Evolutionary conservation across 2,797 vertebrate species (phyloP).

Genomic region (Anas georgica): DNA sequence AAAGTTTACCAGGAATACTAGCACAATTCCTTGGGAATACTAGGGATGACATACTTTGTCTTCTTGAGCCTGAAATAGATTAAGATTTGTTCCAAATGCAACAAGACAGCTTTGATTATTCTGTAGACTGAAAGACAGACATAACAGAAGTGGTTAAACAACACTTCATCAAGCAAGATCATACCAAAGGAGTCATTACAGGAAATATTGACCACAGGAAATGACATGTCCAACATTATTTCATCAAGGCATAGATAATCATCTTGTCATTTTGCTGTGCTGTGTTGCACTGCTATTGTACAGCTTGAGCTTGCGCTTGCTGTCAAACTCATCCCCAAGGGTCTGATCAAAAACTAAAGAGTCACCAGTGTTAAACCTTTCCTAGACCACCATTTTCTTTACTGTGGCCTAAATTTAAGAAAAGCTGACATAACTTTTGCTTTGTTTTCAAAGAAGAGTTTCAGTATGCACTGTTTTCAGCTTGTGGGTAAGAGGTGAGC

Average conservation of each 20-base stretch:
- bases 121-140: background rate
- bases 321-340: background rate
- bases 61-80: background rate
- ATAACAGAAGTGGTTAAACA: background rate
- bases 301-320: background rate
- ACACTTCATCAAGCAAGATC: background rate
- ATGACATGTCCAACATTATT: background rate
- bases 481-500: constrained; percentile 23
- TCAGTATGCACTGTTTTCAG: constrained; percentile 1
- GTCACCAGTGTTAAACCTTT: background rate
- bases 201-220: constrained; percentile 57
- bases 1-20: background rate
- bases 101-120: background rate
- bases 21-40: background rate
- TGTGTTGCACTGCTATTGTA: background rate
- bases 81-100: background rate
- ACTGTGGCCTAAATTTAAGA: background rate
- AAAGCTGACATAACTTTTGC: background rate
- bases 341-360: background rate
- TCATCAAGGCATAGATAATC: background rate
- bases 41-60: background rate
- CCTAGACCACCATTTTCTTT: background rate
- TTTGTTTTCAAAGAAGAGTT: constrained; percentile 23
- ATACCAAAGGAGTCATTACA: constrained; percentile 28
- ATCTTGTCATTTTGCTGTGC: background rate